phyloP scores from a whole-genome alignment of 2,888 invertebrate genomes.

The Sesia bembeciformis region DNA sequence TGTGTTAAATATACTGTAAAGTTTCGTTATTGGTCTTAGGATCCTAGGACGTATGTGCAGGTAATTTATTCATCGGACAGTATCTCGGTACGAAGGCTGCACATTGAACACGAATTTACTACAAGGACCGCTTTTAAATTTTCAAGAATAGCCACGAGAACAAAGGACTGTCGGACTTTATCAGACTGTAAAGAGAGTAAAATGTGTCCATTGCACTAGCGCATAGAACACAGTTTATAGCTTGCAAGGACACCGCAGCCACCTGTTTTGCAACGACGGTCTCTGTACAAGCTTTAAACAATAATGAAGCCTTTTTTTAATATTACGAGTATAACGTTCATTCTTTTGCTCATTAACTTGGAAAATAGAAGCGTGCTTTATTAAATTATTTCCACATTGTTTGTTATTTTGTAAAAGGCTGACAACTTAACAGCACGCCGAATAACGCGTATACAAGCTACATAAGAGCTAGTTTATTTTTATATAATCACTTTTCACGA shows the following conservation, averaged over 20 bases:
- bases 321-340: background rate
- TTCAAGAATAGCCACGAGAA: slow-evolving; percentile 49
- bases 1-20: too few species aligned
- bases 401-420: slow-evolving; percentile 3
- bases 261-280: slow-evolving; percentile 24
- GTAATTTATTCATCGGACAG: slow-evolving; percentile 49
- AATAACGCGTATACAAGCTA: too few species aligned
- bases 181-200: slow-evolving; percentile 58
- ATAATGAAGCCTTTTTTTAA: background rate
- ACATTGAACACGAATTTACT: slow-evolving; percentile 45
- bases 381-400: slow-evolving; percentile 1
- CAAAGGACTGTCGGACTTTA: slow-evolving; percentile 53
- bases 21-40: too few species aligned
- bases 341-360: background rate
- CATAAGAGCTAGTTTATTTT: too few species aligned
- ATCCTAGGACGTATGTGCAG: background rate
- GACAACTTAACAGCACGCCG: too few species aligned
- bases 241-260: slow-evolving; percentile 32
- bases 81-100: slow-evolving; percentile 29
- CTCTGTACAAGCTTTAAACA: slow-evolving; percentile 1
- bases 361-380: background rate
- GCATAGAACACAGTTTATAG: slow-evolving; percentile 38
- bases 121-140: slow-evolving; percentile 58
- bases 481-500: too few species aligned
- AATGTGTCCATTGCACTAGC: slow-evolving; percentile 55